These are phyloP conservation scores for Synergus gifuensis DNA, from an alignment of 2,888 invertebrate genomes.

Conservation along the genomic window DNA sequence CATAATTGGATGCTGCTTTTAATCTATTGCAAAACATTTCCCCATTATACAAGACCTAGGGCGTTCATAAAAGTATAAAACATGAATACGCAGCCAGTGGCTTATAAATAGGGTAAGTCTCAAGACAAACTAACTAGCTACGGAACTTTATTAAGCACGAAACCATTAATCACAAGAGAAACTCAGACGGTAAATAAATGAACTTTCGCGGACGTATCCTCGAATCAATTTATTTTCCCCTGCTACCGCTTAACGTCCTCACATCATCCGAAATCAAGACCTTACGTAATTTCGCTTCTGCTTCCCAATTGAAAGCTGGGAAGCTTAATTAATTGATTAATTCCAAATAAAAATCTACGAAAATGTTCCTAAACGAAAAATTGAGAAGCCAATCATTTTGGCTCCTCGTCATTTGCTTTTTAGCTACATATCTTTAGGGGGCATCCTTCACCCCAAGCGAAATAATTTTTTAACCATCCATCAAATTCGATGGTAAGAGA, in stretches of 20 bases:
- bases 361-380: too few species aligned
- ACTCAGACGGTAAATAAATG: slow-evolving; percentile 31
- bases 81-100: slow-evolving; percentile 13
- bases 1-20: slow-evolving; percentile 23
- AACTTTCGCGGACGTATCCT: slow-evolving; percentile 28
- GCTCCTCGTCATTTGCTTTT: too few species aligned
- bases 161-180: slow-evolving; percentile 22
- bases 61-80: slow-evolving; percentile 29
- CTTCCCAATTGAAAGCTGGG: slow-evolving; percentile 8
- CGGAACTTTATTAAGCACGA: slow-evolving; percentile 38
- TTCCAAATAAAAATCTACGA: too few species aligned
- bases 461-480: too few species aligned
- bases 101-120: slow-evolving; percentile 37
- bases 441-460: too few species aligned
- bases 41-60: slow-evolving; percentile 20
- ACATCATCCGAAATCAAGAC: background rate
- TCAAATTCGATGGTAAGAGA: too few species aligned
- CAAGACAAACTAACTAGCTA: slow-evolving; percentile 24
- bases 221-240: slow-evolving; percentile 18
- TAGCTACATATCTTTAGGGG: too few species aligned
- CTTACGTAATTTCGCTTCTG: background rate
- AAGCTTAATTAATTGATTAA: too few species aligned
- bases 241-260: background rate
- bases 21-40: slow-evolving; percentile 29
- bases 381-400: too few species aligned